Base-by-base conservation (phyloP, 2,113 vertebrate genomes). In the Otolemur garnettii region DNA sequence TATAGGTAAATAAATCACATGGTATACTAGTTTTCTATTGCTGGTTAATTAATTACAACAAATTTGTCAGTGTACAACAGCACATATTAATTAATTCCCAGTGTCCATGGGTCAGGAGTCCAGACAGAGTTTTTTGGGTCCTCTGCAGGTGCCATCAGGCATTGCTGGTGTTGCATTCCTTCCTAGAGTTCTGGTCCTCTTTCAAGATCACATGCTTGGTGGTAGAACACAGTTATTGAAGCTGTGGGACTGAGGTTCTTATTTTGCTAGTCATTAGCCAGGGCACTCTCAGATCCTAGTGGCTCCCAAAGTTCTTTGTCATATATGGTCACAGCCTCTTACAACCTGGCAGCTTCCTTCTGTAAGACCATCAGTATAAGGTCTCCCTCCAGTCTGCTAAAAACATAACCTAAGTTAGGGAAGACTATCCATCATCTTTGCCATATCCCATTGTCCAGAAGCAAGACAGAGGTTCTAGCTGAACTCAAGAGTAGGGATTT, bases 131-230 rank as follows among this genome's bases (percentile, higher is more conserved):
- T 64, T 68, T 5, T 10, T 84, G 13, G 17, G 8, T 79, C 18
- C 12, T 77, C 53, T 64, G 5, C 0, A 38, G 68, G 4, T 57
- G 1, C 22, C 17, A 0, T 83, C 19, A 42, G 12, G 42, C 14
- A 4, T 45, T 45, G 2, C 7, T 19, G 30, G 12, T 13, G 1
- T 4, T 75, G 9, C 17, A 12, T 60, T 79, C 13, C 9, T 75
- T 57, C 28, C 30, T 74, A 30, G 68, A 62, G 13, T 10, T 5
- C 45, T 28, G 11, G 6, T 59, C 72, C 57, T 53, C 55, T 69
- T 74, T 5, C 13, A 83, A 19, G 22, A 7, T 21, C 5, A 24
- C 0, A 0, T 68, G n/a, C 10, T 24, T 59, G 4, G 60, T 33
- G 11, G 8, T 7, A 66, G 35, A 38, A 50, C 26, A 33, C 1